Evolutionary conservation across 2,113 vertebrate species (phyloP).

Genomic region (Abramis brama): DNA sequence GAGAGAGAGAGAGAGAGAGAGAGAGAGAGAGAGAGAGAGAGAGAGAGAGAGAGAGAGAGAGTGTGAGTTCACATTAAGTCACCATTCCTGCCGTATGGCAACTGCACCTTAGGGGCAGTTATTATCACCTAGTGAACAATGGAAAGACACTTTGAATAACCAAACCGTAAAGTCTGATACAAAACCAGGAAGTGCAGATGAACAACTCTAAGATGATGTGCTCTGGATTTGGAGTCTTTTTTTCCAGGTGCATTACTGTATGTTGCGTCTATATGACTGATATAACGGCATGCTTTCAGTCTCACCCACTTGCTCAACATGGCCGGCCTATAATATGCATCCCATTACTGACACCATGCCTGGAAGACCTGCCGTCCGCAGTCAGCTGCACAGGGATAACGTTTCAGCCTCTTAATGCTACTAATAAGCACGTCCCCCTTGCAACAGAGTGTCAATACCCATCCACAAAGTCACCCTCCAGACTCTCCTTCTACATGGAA

Average conservation of each 20-base stretch:
- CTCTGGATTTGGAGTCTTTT: background rate
- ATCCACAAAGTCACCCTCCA: constrained; percentile 72
- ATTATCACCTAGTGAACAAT: constrained; percentile 26
- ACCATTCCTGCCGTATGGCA: background rate
- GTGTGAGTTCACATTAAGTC: background rate
- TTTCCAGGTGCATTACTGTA: background rate
- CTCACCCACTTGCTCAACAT: constrained; percentile 60
- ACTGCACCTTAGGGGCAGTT: background rate
- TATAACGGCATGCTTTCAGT: constrained; percentile 25
- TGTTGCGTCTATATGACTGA: background rate
- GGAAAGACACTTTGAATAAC: background rate
- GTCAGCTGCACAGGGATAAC: constrained; percentile 73
- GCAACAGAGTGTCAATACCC: constrained; percentile 69
- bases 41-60: background rate
- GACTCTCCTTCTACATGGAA: constrained; percentile 47
- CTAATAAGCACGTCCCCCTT: constrained; percentile 74
- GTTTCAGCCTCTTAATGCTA: constrained; percentile 75
- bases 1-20: background rate
- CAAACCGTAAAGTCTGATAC: background rate
- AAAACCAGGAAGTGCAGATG: background rate
- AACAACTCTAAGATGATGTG: background rate
- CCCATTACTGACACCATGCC: constrained; percentile 71
- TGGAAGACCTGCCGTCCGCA: constrained; percentile 56
- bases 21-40: constrained; percentile 4
- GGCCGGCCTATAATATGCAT: constrained; percentile 52